Evolutionary conservation across 2,797 vertebrate species (phyloP), one percentile per base, ranked within the genome.

Genomic region (Pipistrellus pygmaeus): DNA sequence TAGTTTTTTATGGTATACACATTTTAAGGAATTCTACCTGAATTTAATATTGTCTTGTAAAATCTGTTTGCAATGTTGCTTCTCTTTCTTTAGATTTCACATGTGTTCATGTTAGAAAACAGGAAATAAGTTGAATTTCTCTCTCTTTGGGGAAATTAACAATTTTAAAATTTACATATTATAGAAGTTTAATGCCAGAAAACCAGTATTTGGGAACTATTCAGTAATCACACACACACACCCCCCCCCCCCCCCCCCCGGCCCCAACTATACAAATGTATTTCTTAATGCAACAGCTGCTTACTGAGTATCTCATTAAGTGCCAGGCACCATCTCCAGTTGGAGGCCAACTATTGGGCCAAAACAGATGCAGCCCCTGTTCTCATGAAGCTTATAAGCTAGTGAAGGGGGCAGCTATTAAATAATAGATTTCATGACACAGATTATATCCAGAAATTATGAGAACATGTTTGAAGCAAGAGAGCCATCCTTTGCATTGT

Each of bases 261-360:
- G n/a, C n/a, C n/a, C n/a, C 10, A 69, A 55, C 30, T 6, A n/a
- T 46, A 57, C 21, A 75, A 77, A 93, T 14, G 4, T 77, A 78
- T 78, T 89, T 76, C 72, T 60, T 85, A 64, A 77, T 64, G 85
- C 51, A 85, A 17, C 41, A 69, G 7, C 82, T 92, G 68, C 32
- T 68, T 80, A 41, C 12, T 71, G 53, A 64, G 11, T 21, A 35
- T 78, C 30, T 68, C 69, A 21, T 60, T 71, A 35, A n/a, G 21
- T 64, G 30, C 23, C 48, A 68, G 48, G 30, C 21, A 46, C 41
- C 60, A 2, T 77, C 44, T 72, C 5, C n/a, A 44, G 11, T 30
- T 32, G 6, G 14, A 13, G 18, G 80, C 60, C 69, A 85, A 55
- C 21, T 44, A 1, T 14, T 25, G 20, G 82, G 32, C 46, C 69